These are phyloP conservation scores for Vesta saturnalis DNA, from an alignment of 2,888 invertebrate species.

Conservation along the genomic window DNA sequence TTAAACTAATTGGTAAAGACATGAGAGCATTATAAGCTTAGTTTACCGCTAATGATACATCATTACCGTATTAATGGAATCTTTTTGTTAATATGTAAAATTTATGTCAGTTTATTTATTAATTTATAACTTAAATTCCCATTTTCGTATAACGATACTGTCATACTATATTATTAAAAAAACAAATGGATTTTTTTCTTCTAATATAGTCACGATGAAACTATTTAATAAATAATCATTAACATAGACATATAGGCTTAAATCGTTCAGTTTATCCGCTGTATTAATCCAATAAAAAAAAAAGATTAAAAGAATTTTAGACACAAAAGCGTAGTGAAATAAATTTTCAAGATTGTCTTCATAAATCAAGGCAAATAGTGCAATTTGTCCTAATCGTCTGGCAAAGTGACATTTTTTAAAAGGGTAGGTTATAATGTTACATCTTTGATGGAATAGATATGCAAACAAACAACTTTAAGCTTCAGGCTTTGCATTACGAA, in stretches of 20 bases:
- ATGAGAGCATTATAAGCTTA: too few relatives aligned
- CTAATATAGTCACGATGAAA: constrained; percentile 1
- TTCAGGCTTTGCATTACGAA: constrained; percentile 45
- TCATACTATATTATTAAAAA: neutral
- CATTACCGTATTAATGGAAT: neutral
- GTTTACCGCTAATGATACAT: neutral
- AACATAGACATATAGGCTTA: constrained; percentile 9
- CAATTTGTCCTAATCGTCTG: constrained; percentile 47
- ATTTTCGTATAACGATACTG: neutral
- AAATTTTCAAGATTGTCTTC: constrained; percentile 42
- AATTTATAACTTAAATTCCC: neutral
- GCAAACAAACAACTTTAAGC: constrained; percentile 26
- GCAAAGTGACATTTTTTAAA: constrained; percentile 34
- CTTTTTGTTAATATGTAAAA: neutral
- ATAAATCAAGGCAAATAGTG: constrained; percentile 46
- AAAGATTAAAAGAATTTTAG: neutral
- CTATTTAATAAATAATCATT: constrained; percentile 24
- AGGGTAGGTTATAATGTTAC: constrained; percentile 44
- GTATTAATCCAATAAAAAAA: constrained; percentile 7
- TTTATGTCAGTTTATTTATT: neutral
- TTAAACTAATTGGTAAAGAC: neutral
- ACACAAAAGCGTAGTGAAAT: constrained; percentile 30
- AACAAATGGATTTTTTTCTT: neutral
- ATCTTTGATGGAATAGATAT: constrained; percentile 44
- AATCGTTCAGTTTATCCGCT: neutral